phyloP scores from a whole-genome alignment of 2,797 vertebrate species.

The Lemur catta region DNA sequence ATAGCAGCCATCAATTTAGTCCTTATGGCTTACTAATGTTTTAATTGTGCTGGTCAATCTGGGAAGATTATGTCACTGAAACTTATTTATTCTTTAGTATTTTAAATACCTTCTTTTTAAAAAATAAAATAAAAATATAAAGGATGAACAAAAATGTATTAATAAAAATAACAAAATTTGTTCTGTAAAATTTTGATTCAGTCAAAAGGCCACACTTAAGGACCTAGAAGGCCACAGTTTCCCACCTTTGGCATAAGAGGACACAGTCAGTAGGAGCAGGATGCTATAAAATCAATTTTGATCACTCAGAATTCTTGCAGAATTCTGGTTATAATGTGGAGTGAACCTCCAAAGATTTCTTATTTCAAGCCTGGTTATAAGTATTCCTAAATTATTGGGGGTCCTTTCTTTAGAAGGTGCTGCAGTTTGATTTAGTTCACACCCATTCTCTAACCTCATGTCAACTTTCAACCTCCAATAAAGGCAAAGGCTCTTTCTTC shows the following conservation, averaged over 20 bases:
- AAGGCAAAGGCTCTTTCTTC: not conserved
- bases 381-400: not conserved
- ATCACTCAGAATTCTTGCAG: not conserved
- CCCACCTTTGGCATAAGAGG: slow-evolving; percentile 43
- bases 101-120: not conserved
- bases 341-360: not conserved
- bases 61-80: not conserved
- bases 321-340: not conserved
- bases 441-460: not conserved
- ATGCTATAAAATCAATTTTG: not conserved
- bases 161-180: not conserved
- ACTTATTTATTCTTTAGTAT: not conserved
- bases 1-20: not conserved
- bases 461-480: not conserved
- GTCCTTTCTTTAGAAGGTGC: not conserved
- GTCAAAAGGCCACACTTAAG: not conserved
- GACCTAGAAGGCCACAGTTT: not conserved
- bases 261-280: not conserved
- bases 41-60: not conserved
- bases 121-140: not conserved
- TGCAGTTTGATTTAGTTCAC: not conserved
- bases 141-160: not conserved
- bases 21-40: not conserved
- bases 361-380: slow-evolving; percentile 15
- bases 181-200: not conserved